Evolutionary conservation across 2,797 vertebrate species (phyloP), one percentile per base, ranked within the genome.

Genomic region (Gymnothorax javanicus): DNA sequence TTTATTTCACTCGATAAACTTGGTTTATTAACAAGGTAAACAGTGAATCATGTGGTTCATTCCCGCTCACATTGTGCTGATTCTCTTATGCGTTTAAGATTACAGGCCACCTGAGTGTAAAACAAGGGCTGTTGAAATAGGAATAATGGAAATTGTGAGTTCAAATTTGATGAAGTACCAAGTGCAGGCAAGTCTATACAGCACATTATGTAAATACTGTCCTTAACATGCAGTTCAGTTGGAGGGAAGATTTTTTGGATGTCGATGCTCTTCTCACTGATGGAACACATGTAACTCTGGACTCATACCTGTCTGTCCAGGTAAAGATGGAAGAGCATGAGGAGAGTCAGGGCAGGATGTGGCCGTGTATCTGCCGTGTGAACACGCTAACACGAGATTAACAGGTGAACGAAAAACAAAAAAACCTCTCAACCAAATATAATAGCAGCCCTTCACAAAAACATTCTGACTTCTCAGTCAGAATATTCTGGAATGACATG

Each of bases 271-370:
- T 52, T 54, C 56, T 27, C 27, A 33, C 11, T 17, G n/a, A 82
- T 43, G 33, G 33, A 43, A 33, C n/a, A 17, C 20, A 56, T 2
- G 71, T 23, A 12, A 4, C 57, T n/a, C 58, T 25, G 9, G 33
- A 5, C 69, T 86, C 50, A 56, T 60, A 82, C 23, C 43, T 82
- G 85, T 86, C 75, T 79, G 52, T 86, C 58, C 59, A 8, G 60
- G 7, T 54, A 20, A 60, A 27, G n/a, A 58, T 43, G 33, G 1
- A 43, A 43, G 33, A 43, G 33, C 33, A 43, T 43, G 33, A 43
- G 33, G 33, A 43, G 33, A 2, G 33, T 43, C 33, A 3, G 13
- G 12, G 60, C 60, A 62, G 60, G 12, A 13, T 62, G 60, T 15
- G 20, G 60, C 33, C 33, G 33, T 43, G 33, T 43, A 43, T 43